Evolutionary conservation across 2,888 invertebrate genomes (phyloP).

Genomic region (Habroteleia sp.): DNA sequence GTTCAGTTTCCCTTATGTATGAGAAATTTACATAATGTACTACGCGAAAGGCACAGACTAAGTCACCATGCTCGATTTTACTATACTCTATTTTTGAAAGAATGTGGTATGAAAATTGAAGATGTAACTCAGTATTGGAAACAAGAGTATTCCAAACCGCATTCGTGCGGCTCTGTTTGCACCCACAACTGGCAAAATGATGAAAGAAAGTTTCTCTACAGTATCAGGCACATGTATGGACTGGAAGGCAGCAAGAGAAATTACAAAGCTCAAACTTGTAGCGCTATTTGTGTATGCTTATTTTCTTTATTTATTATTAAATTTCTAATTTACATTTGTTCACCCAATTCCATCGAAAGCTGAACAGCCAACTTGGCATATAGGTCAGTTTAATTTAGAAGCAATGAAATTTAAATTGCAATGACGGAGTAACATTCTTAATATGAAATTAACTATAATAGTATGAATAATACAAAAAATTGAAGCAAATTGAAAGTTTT

Average conservation of each 20-base stretch:
- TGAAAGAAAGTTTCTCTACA: slow-evolving; percentile 85
- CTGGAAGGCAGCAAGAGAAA: slow-evolving; percentile 85
- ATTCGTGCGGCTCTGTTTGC: slow-evolving; percentile 82
- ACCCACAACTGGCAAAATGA: slow-evolving; percentile 85
- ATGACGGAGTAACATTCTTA: no score
- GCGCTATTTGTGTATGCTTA: slow-evolving; percentile 83
- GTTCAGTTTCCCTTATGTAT: slow-evolving; percentile 85
- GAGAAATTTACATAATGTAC: slow-evolving; percentile 83
- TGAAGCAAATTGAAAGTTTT: no score
- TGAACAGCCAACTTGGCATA: no score
- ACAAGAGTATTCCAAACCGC: slow-evolving; percentile 83
- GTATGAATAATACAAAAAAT: no score
- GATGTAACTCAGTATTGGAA: slow-evolving; percentile 86
- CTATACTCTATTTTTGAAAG: slow-evolving; percentile 87
- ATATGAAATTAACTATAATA: no score
- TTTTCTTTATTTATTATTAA: slow-evolving; percentile 5
- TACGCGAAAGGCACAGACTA: slow-evolving; percentile 84
- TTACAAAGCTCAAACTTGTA: slow-evolving; percentile 84
- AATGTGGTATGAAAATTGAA: slow-evolving; percentile 85
- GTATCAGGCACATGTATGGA: slow-evolving; percentile 88
- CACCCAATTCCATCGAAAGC: no score
- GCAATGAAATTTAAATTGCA: no score
- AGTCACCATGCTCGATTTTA: slow-evolving; percentile 85
- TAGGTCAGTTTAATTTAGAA: no score
- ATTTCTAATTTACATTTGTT: neutral